phyloP scores from a whole-genome alignment of 1,140 invertebrate genomes.

The Stegodyphus mimosarum region DNA sequence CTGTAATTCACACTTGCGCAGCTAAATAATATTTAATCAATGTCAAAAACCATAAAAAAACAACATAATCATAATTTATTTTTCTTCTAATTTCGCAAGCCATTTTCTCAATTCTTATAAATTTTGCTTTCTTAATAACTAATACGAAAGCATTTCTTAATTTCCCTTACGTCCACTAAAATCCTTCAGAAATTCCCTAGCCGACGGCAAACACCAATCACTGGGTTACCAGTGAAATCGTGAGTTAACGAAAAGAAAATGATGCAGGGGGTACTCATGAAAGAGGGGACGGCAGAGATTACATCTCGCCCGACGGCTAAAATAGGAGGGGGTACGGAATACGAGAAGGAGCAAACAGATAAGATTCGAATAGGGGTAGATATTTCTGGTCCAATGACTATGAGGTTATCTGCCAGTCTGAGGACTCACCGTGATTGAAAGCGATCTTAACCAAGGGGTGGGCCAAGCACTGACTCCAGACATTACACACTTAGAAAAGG shows the following conservation, averaged over 20 bases:
- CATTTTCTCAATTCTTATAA: no score
- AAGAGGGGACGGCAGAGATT: constrained; percentile 5
- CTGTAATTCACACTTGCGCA: no score
- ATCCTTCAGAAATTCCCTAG: not conserved
- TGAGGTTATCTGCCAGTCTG: constrained; percentile 21
- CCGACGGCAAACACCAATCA: constrained; percentile 6
- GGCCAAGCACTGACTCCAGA: not conserved
- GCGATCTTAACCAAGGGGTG: constrained; percentile 18
- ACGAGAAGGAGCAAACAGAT: constrained; percentile 39
- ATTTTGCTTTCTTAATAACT: no score
- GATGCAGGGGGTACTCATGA: not conserved
- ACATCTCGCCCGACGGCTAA: not conserved
- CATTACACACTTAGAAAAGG: not conserved
- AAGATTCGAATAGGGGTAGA: constrained; percentile 17
- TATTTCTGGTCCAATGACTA: constrained; percentile 37
- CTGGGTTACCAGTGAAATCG: constrained; percentile 38
- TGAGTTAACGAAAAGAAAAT: not conserved
- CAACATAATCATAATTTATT: no score
- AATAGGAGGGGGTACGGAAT: constrained; percentile 11
- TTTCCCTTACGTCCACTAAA: not conserved
- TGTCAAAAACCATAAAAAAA: no score
- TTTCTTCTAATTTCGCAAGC: no score
- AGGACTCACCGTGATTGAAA: constrained; percentile 33
- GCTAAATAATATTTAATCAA: no score
- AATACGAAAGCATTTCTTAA: not conserved